phyloP scores from a whole-genome alignment of 2,113 vertebrate species.

The Amazona vittata region DNA sequence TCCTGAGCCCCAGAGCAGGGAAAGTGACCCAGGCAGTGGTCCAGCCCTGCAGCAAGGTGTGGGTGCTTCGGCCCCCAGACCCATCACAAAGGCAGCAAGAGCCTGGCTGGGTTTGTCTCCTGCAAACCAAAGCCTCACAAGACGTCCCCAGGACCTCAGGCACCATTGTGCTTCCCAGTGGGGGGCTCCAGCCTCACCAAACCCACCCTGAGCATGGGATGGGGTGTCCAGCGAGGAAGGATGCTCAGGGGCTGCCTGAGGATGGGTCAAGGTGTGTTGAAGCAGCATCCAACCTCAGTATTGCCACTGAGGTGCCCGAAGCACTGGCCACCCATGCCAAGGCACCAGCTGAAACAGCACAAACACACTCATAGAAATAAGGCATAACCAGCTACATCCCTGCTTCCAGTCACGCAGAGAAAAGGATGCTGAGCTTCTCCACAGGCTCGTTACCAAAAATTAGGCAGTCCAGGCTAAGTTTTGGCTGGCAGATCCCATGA shows the following conservation, averaged over 20 bases:
- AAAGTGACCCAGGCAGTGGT: fast-evolving
- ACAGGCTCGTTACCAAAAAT: background rate
- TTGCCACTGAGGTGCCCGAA: fast-evolving
- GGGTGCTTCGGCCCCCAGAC: background rate
- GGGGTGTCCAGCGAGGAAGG: fast-evolving
- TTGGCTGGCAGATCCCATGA: background rate
- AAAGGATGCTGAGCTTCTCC: background rate
- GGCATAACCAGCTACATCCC: background rate
- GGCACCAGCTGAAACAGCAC: background rate
- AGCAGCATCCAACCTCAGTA: fast-evolving
- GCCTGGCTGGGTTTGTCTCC: background rate
- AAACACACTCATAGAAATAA: fast-evolving
- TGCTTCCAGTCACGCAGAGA: fast-evolving
- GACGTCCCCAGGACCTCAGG: fast-evolving
- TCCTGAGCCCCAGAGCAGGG: background rate
- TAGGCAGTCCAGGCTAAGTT: background rate
- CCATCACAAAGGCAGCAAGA: background rate
- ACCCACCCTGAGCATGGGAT: fast-evolving
- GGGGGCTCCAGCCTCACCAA: background rate
- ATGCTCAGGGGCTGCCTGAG: background rate
- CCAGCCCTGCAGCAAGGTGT: fast-evolving
- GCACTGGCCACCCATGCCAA: fast-evolving
- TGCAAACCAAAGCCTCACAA: background rate
- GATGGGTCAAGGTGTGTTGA: background rate
- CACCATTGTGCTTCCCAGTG: fast-evolving